Evolutionary conservation across 2,888 invertebrate genomes (phyloP).

Genomic region (Drosophila recens): DNA sequence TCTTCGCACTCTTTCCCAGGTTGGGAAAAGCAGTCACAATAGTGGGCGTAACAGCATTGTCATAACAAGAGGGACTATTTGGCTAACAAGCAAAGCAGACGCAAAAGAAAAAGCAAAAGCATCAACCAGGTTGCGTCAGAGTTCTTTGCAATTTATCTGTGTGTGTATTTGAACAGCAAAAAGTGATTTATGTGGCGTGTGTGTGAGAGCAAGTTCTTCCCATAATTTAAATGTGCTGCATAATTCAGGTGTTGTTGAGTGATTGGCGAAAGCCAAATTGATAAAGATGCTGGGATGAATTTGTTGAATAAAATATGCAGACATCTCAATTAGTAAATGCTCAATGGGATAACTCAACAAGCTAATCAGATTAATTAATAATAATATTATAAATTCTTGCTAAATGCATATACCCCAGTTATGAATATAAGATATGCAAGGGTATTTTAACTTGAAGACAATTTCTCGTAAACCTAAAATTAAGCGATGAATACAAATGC

Average conservation of each 20-base stretch:
- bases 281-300: conserved; percentile 27
- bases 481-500: conserved; percentile 6
- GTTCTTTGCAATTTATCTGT: conserved; percentile 32
- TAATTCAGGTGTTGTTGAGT: conserved; percentile 40
- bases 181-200: conserved; percentile 32
- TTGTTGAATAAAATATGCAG: conserved; percentile 16
- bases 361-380: background rate
- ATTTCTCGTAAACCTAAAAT: conserved; percentile 1
- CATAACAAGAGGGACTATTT: conserved; percentile 62
- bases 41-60: conserved; percentile 40
- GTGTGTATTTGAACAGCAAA: conserved; percentile 17
- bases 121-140: conserved; percentile 36
- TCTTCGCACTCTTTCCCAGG: background rate
- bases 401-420: background rate
- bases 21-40: background rate
- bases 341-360: background rate
- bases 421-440: background rate
- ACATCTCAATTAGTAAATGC: background rate
- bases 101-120: conserved; percentile 20
- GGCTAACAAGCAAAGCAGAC: conserved; percentile 51
- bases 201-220: conserved; percentile 4
- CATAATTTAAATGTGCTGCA: conserved; percentile 37
- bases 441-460: background rate
- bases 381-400: background rate
- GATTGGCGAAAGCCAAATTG: conserved; percentile 21